Evolutionary conservation across 1,140 invertebrate species (phyloP), one percentile per base, ranked within the genome.

Genomic region (Lithobius niger): DNA sequence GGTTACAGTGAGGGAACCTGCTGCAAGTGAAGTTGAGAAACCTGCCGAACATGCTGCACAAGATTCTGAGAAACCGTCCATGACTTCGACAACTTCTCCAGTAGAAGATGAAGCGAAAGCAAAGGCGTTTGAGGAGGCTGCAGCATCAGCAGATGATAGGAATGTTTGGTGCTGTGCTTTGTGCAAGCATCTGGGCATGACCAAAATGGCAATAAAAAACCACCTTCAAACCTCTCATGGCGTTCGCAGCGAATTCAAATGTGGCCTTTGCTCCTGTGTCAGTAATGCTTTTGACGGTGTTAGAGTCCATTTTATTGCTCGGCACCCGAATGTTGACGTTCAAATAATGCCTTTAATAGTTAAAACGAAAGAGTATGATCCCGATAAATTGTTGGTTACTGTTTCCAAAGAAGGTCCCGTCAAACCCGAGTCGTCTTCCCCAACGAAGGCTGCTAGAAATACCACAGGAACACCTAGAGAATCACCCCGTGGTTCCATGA

Each of bases 161-260:
- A 50, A 50, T 27, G 4, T 78, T 1, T 86, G 83, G 83, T 76
- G 79, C 42, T 85, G 83, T 64, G 78, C 79, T 45, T 61, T 84
- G 15, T 86, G 82, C 56, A 74, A 77, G 24, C 77, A 75, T 52
- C 76, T 76, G 40, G 78, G 75, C 54, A 66, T 75, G 21, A 77
- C 77, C 0, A 78, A 80, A 31, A 69, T 70, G 0, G 78, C 80
- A 42, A 77, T 83, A 50, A 63, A 73, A 0, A 65, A 70, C 0
- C 83, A 86, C 59, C 76, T 76, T 2, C 60, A 67, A 0, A 70
- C 68, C 21, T 59, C 64, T 3, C 83, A 85, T 59, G 73, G 77
- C 21, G 75, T 82, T 1, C 78, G 77, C 27, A 71, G 73, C 59
- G 81, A 83, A 58, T 84, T 75, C 58, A 82, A 82, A 60, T 85